phyloP scores from a whole-genome alignment of 2,888 invertebrate genomes.

The Drosophila neonasuta region DNA sequence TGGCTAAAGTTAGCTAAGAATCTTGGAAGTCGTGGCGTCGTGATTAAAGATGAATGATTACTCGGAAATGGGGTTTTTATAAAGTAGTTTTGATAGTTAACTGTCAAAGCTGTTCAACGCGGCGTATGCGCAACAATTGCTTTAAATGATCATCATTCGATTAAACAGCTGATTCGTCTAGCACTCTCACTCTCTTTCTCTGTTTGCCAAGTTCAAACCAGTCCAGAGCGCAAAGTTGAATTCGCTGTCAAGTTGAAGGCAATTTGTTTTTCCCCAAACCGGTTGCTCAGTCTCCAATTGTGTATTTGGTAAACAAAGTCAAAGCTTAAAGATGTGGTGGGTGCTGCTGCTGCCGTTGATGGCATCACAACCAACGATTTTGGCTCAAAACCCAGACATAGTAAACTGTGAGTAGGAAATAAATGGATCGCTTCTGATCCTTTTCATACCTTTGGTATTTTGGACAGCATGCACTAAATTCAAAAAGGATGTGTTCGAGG shows the following conservation, averaged over 20 bases:
- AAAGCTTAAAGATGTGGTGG: constrained; percentile 36
- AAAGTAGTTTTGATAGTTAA: neutral
- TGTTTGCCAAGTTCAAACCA: constrained; percentile 29
- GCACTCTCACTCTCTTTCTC: neutral
- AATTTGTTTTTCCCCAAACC: constrained; percentile 39
- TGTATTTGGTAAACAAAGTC: constrained; percentile 39
- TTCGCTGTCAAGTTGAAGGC: constrained; percentile 23
- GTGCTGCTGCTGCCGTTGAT: constrained; percentile 22
- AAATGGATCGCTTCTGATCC: neutral
- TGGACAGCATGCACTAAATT: constrained; percentile 58
- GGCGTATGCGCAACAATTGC: constrained; percentile 21
- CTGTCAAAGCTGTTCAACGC: constrained; percentile 5
- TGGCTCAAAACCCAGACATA: constrained; percentile 21
- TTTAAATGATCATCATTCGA: neutral
- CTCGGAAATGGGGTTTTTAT: neutral
- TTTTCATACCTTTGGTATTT: no score
- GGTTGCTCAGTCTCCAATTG: constrained; percentile 33
- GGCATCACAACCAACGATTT: constrained; percentile 12
- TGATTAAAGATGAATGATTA: neutral
- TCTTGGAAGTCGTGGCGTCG: neutral
- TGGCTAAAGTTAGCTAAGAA: constrained; percentile 29
- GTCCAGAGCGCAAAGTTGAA: constrained; percentile 23
- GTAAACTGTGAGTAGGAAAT: constrained; percentile 42
- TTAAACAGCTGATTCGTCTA: constrained; percentile 22
- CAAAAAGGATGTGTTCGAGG: constrained; percentile 68